A percentile compares a stretch with the other conserved stretches of the same genome.
These are phyloP conservation scores for Piprites chloris DNA, from an alignment of 2,113 vertebrate species.

Conservation along the genomic window DNA sequence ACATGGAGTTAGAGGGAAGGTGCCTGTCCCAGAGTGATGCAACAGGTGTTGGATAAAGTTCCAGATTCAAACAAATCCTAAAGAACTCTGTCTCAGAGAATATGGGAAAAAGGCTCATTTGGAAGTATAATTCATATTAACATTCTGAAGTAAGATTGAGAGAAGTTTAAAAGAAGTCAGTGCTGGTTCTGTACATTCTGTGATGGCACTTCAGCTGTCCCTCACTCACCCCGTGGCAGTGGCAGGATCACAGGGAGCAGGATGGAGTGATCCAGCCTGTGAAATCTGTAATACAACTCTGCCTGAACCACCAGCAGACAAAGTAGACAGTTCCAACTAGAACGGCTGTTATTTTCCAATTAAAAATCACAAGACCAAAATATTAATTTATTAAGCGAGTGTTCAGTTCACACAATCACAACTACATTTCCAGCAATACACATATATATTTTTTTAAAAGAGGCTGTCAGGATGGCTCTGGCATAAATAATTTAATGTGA, in stretches of 20 bases:
- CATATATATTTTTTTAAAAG: not conserved
- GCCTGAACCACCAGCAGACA: slow-evolving; percentile 7
- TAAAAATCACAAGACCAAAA: slow-evolving; percentile 69
- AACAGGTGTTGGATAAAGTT: not conserved
- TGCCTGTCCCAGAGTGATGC: not conserved
- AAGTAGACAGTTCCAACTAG: slow-evolving; percentile 35
- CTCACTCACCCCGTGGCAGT: rapidly evolving
- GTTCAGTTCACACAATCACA: slow-evolving; percentile 23
- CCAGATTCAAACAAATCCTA: not conserved
- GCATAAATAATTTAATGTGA: slow-evolving; percentile 63
- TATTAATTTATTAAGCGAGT: slow-evolving; percentile 68
- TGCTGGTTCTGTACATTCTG: not conserved
- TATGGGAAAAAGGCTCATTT: not conserved
- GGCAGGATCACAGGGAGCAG: rapidly evolving
- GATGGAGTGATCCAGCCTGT: not conserved
- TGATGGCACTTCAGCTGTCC: not conserved
- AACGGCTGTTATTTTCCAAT: slow-evolving; percentile 71
- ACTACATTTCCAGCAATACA: slow-evolving; percentile 16
- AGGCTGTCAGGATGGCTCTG: slow-evolving; percentile 29
- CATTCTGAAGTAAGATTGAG: not conserved
- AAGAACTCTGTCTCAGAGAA: not conserved
- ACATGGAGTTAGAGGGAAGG: not conserved
- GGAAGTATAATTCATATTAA: not conserved
- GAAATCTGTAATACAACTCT: slow-evolving; percentile 28
- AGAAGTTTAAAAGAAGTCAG: not conserved